Conservation (phyloP, 2,797 vertebrate species). For the Hemitrygon akajei region DNA sequence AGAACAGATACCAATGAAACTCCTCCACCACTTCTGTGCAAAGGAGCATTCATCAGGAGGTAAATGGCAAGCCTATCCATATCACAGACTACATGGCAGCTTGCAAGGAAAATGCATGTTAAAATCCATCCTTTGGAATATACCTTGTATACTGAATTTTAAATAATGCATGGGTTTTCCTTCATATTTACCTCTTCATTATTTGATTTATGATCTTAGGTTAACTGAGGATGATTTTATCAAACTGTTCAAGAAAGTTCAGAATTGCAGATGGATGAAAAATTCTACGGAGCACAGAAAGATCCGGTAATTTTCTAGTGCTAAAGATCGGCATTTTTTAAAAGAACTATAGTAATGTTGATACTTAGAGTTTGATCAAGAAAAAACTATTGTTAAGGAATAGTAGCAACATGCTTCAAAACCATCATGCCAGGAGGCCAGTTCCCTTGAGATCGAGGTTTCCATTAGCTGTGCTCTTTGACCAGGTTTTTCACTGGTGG, state of each 20-base stretch:
- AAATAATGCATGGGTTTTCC: not conserved
- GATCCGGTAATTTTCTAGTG: not conserved
- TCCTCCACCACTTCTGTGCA: too few species aligned
- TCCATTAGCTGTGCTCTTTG: too few species aligned
- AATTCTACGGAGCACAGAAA: not conserved
- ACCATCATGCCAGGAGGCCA: too few species aligned
- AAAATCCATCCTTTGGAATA: not conserved
- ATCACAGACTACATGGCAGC: too few species aligned
- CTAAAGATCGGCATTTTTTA: not conserved
- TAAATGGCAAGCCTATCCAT: too few species aligned
- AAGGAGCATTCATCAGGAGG: too few species aligned
- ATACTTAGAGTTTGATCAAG: too few species aligned
- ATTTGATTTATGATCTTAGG: not conserved
- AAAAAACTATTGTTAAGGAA: too few species aligned
- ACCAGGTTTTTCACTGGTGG: too few species aligned
- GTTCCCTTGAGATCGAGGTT: too few species aligned
- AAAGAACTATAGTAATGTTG: not conserved
- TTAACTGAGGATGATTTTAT: not conserved
- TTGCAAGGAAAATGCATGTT: not conserved
- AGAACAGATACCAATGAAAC: too few species aligned
- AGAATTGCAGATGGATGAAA: not conserved
- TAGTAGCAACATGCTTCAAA: too few species aligned
- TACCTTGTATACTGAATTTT: not conserved
- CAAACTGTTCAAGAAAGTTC: slow-evolving; percentile 2
- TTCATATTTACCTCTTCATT: not conserved